Evolutionary conservation across 2,113 vertebrate genomes (phyloP).

Genomic region (Sus scrofa): T2T-Sscrofa CM000817.6:6312501-6313000

Average conservation of each 20-base stretch:
- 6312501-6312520: neutral
- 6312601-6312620: neutral
- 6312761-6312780: neutral
- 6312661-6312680: neutral
- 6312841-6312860: neutral
- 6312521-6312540: neutral
- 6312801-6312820: neutral
- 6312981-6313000: neutral
- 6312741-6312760: neutral
- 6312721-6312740: neutral
- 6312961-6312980: neutral
- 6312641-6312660: neutral
- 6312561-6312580: neutral
- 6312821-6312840: neutral
- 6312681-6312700: neutral
- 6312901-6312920: neutral
- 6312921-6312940: neutral
- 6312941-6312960: neutral
- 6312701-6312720: neutral
- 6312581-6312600: neutral
- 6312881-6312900: neutral
- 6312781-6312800: neutral
- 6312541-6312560: accelerated
- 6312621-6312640: neutral
- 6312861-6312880: neutral